These are phyloP conservation scores for Bolinopsis microptera DNA, from an alignment of 37 sponge, comb jelly and placozoan genomes.

Conservation along the genomic window DNA sequence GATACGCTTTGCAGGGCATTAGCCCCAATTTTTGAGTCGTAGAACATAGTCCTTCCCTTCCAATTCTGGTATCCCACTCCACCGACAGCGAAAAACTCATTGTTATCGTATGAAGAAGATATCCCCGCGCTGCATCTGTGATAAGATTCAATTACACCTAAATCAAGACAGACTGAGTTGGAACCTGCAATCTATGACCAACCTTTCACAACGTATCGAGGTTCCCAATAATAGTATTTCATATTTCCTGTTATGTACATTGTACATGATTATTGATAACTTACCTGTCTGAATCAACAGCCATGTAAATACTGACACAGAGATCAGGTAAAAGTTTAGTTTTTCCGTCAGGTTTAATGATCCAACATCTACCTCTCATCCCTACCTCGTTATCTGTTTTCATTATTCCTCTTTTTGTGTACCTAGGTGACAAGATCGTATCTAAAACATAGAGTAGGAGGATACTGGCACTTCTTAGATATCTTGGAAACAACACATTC, in stretches of 20 bases:
- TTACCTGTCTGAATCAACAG: too few species aligned
- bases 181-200: too few species aligned
- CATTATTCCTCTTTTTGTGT: background rate
- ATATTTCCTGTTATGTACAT: too few species aligned
- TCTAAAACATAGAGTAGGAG: background rate
- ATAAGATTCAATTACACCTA: too few species aligned
- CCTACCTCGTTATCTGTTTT: slow-evolving; percentile 3
- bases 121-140: slow-evolving; percentile 40
- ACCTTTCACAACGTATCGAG: too few species aligned
- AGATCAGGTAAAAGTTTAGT: background rate
- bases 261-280: too few species aligned
- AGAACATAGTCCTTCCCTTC: slow-evolving; percentile 46
- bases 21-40: background rate
- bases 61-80: slow-evolving; percentile 29
- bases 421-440: too few species aligned
- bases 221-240: too few species aligned
- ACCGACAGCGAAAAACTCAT: background rate
- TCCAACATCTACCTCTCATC: slow-evolving; percentile 35
- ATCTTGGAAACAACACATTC: too few species aligned
- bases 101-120: background rate
- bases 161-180: too few species aligned
- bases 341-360: background rate
- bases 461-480: background rate
- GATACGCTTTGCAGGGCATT: background rate
- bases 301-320: background rate